These are phyloP conservation scores for Chaetodon auriga DNA, from an alignment of 2,113 vertebrate species.

Conservation along the genomic window DNA sequence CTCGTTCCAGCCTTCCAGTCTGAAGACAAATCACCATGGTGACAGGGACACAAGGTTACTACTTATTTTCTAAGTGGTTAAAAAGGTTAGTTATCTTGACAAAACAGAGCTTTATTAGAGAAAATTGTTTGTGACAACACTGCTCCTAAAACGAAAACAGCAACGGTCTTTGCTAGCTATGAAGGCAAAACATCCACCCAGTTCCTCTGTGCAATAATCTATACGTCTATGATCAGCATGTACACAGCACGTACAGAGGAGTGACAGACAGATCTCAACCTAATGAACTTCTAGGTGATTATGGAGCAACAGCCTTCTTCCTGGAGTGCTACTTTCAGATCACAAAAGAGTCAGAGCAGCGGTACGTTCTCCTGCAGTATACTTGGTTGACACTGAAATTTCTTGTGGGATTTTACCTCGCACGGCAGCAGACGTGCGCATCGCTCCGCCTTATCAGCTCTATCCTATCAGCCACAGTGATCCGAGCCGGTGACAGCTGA, in stretches of 20 bases:
- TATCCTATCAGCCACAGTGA: constrained; percentile 25
- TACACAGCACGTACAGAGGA: too few relatives aligned
- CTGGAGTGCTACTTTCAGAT: background rate
- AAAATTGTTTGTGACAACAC: background rate
- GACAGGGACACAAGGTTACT: background rate
- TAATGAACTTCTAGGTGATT: background rate
- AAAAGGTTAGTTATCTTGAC: background rate
- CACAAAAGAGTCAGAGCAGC: background rate
- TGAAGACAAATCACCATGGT: background rate
- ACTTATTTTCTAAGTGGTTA: background rate
- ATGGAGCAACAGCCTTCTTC: background rate
- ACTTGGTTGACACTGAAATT: constrained; percentile 27
- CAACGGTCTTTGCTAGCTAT: too few relatives aligned
- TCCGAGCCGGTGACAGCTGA: constrained; percentile 31
- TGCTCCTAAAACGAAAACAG: background rate
- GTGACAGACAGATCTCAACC: background rate
- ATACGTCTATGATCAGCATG: too few relatives aligned
- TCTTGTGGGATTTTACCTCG: constrained; percentile 6
- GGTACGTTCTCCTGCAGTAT: background rate
- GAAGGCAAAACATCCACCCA: constrained; percentile 2
- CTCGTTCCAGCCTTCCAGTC: background rate
- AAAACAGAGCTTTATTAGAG: background rate
- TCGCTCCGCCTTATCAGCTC: constrained; percentile 14
- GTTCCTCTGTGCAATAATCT: background rate
- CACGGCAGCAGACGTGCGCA: background rate